These are phyloP conservation scores for Dendrocincla fuliginosa DNA, from an alignment of 2,797 vertebrate genomes.

Conservation along the genomic window DNA sequence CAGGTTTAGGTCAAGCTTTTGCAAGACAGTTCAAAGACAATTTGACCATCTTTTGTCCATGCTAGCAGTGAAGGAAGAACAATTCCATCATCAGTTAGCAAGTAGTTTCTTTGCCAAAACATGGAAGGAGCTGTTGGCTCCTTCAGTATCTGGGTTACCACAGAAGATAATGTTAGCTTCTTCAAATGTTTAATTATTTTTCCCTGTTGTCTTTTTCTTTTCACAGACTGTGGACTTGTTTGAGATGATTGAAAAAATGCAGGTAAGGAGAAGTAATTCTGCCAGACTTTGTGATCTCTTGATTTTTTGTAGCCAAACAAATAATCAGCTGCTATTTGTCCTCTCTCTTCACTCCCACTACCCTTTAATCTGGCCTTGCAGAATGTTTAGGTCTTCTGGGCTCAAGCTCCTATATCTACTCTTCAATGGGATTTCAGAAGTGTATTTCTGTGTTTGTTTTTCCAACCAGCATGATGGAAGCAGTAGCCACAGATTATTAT, in stretches of 20 bases:
- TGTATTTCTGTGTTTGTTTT: not conserved
- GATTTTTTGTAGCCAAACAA: not conserved
- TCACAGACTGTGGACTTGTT: conserved; percentile 88
- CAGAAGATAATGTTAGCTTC: not conserved
- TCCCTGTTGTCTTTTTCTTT: conserved; percentile 53
- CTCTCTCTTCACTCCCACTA: not conserved
- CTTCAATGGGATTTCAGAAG: not conserved
- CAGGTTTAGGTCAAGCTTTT: not conserved
- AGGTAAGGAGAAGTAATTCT: conserved; percentile 80
- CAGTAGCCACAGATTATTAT: not conserved
- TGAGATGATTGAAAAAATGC: conserved; percentile 97
- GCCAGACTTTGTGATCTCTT: not conserved
- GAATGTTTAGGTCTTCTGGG: not conserved
- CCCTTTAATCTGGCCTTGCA: not conserved
- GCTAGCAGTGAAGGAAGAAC: not conserved
- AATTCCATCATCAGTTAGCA: not conserved
- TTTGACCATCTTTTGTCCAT: not conserved
- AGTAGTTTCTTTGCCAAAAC: not conserved
- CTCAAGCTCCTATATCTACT: not conserved
- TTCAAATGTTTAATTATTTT: not conserved
- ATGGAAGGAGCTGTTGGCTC: not conserved
- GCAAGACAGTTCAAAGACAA: not conserved
- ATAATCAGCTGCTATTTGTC: not conserved
- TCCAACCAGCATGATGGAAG: not conserved
- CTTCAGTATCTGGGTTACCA: not conserved